A percentile compares a stretch with the other conserved stretches of the same genome.
Evolutionary conservation across 2,888 invertebrate species (phyloP).

Genomic region (Eupithecia centaureata): DNA sequence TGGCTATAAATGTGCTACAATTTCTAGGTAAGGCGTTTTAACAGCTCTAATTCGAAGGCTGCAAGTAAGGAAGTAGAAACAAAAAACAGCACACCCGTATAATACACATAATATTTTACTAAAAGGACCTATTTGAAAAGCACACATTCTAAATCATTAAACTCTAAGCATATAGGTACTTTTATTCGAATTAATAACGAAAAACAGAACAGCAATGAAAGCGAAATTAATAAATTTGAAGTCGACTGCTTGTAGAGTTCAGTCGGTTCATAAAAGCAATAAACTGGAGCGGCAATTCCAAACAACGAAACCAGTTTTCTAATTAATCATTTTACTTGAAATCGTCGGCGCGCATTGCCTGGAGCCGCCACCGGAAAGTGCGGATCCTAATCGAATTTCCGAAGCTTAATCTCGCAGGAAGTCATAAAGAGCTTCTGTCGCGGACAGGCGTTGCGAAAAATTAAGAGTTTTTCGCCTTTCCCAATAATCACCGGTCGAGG

Average conservation of each 20-base stretch:
- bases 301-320: slow-evolving; percentile 43
- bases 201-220: slow-evolving; percentile 8
- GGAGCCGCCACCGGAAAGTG: slow-evolving; percentile 38
- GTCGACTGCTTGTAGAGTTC: slow-evolving; percentile 16
- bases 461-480: slow-evolving; percentile 62
- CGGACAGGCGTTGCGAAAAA: slow-evolving; percentile 66
- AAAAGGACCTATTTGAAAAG: not conserved
- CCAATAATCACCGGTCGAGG: slow-evolving; percentile 58
- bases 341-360: slow-evolving; percentile 44
- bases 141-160: not conserved
- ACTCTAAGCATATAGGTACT: too few species aligned
- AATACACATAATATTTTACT: not conserved
- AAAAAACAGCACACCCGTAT: too few species aligned
- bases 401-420: slow-evolving; percentile 63
- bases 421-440: slow-evolving; percentile 69
- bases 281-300: slow-evolving; percentile 26
- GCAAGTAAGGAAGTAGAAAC: too few species aligned
- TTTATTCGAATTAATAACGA: not conserved
- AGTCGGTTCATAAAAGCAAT: slow-evolving; percentile 24
- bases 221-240: slow-evolving; percentile 22
- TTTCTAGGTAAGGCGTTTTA: too few species aligned
- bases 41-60: too few species aligned
- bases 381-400: slow-evolving; percentile 68
- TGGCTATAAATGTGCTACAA: too few species aligned
- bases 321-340: slow-evolving; percentile 52